Base-by-base conservation (phyloP, 1,140 invertebrate genomes). In the Druon quercuslanigerum region DNA sequence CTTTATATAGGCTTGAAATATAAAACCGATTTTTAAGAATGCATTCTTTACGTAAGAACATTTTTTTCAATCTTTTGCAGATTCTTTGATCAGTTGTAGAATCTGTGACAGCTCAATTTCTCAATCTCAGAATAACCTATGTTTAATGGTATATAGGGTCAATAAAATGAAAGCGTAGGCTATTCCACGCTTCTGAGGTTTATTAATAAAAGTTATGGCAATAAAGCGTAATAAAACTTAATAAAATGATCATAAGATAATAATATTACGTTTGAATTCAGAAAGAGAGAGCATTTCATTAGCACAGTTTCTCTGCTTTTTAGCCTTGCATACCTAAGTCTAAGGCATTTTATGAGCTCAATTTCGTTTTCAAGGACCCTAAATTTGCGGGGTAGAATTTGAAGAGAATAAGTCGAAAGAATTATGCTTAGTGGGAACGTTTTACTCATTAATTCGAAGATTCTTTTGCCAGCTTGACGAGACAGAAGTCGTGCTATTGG, bases 401-500 rank as follows among this genome's bases (percentile, higher is more conserved):
- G 9, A 40, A 40, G 17, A 5, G 12, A 40, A 40, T 13, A 16
- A 66, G n/a, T 66, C 40, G 8, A 1, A 66, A 60, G 33, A 16
- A 33, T 14, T 3, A 66, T 2, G 56, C 33, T 40, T 66, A 16
- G 13, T 46, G 14, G 60, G 33, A 66, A n/a, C 12, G 33, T 60
- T 60, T 60, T 60, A 25, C 13, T 60, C 16, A 84, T 79, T 72
- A 73, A 71, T 78, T 56, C 33, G 72, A 73, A 71, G 72, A 81
- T 79, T 71, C 25, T 51, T 74, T 56, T 14, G 25, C 54, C 73
- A 74, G 46, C 33, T 74, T 17, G 46, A 57, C 33, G 52, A 33
- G 54, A 74, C 50, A 57, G 51, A 74, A 60, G 54, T 57, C 33
- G n/a, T 40, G 73, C 76, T 82, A 81, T 57, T 52, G 52, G 33